These are phyloP conservation scores for Psilopsiagon aymara DNA, from an alignment of 2,113 vertebrate genomes.

Conservation along the genomic window DNA sequence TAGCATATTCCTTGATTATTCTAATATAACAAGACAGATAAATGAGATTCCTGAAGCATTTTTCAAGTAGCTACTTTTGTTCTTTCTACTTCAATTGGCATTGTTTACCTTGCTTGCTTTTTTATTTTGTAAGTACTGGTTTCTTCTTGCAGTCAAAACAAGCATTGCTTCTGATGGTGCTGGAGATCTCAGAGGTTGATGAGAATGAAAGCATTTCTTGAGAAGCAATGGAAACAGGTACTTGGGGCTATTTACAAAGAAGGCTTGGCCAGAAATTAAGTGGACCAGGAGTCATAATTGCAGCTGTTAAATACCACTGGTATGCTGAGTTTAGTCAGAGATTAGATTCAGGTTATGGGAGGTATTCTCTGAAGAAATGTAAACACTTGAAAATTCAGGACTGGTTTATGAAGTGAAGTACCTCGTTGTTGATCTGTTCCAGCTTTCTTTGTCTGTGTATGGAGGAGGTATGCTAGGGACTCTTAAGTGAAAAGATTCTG, in stretches of 20 bases:
- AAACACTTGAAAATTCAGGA: not conserved
- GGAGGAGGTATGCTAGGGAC: not conserved
- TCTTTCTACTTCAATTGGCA: not conserved
- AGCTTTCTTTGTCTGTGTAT: not conserved
- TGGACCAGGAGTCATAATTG: not conserved
- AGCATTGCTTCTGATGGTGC: not conserved
- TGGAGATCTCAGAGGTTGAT: not conserved
- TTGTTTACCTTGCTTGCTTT: not conserved
- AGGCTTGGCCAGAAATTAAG: not conserved
- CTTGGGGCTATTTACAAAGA: not conserved
- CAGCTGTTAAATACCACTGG: not conserved
- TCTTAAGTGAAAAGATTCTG: not conserved
- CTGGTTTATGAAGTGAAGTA: not conserved
- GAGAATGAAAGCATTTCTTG: not conserved
- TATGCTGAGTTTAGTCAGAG: conserved; percentile 13
- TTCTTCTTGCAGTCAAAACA: not conserved
- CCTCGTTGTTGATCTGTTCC: not conserved
- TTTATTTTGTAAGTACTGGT: not conserved
- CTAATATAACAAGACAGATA: not conserved
- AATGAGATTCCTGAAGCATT: not conserved
- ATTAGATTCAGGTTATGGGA: not conserved
- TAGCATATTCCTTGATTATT: not conserved
- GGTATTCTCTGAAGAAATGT: not conserved
- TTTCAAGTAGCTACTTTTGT: not conserved
- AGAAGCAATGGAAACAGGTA: not conserved